Evolutionary conservation across 2,888 invertebrate species (phyloP), one percentile per base, ranked within the genome.

Genomic region (Pammene aurita): DNA sequence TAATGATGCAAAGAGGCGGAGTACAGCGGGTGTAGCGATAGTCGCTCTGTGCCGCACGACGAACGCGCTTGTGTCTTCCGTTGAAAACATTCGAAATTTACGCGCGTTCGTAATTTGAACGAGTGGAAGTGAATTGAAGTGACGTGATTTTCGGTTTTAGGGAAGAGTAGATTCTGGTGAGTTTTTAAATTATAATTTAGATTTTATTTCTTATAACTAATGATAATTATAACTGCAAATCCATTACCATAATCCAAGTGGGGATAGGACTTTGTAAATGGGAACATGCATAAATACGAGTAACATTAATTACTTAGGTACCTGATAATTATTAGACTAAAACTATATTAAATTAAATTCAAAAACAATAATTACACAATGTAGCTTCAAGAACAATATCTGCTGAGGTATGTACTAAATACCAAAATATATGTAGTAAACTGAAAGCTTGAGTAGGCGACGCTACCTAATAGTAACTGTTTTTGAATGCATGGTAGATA

Each of bases 1-100:
- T 78, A 83, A 83, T 87, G 84, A 88, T 81, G 84, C 87, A 83
- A 89, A 86, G 87, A 87, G 86, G 86, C 82, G 77, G 82, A 84
- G 75, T 73, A 75, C 74, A 70, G 79, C 74, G 74, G 74, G 72
- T 72, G 61, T 73, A 78, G 74, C 81, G 79, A 73, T 86, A 90
- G 91, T 92, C 84, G 87, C 79, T 78, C 80, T 82, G 82, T 82
- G 83, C 78, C 81, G 76, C 77, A 81, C 83, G 80, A 70, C 74
- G 79, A 80, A 82, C 79, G 76, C 86, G 84, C 86, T 84, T 83
- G 89, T 80, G 78, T 75, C 79, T 74, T 74, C 74, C 78, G 78
- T 78, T 75, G 74, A 83, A 78, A 74, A 74, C 74, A 75, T 72
- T 54, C 60, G 72, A 74, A 77, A 68, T 65, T 50, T 72, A 71